Conservation (phyloP, 1,140 invertebrate genomes). For the Schmidtea mediterranea region DNA sequence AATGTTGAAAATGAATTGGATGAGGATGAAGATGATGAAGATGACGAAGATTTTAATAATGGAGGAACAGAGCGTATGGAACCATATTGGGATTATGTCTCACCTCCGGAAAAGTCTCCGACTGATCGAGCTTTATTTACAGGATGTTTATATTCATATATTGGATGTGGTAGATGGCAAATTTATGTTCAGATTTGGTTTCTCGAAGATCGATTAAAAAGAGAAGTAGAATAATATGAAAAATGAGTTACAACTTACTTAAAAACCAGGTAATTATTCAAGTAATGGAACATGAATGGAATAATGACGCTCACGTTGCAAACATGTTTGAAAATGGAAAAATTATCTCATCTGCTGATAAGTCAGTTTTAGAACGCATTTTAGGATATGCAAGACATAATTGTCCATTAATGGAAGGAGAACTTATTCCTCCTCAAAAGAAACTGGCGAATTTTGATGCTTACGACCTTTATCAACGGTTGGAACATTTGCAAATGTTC, state of each 20-base stretch:
- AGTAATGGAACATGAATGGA: slow-evolving; percentile 1
- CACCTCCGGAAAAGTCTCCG: not conserved
- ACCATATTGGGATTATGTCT: not conserved
- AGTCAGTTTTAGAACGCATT: not conserved
- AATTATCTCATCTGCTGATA: not conserved
- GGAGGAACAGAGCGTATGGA: no score
- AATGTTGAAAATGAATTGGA: no score
- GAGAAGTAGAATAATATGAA: not conserved
- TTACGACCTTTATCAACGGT: not conserved
- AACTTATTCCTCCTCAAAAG: not conserved
- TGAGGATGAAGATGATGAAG: no score
- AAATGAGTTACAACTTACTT: not conserved
- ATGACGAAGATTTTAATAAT: no score
- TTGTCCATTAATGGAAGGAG: not conserved
- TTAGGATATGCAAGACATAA: not conserved
- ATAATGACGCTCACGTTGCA: not conserved
- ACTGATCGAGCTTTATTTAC: slow-evolving; percentile 1
- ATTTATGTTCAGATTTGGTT: slow-evolving; percentile 4
- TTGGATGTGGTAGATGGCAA: slow-evolving; percentile 4
- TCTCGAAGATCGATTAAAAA: not conserved
- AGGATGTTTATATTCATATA: not conserved
- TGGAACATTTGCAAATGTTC: slow-evolving; percentile 2
- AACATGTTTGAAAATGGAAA: slow-evolving; percentile 1
- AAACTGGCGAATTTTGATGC: not conserved
- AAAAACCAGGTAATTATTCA: not conserved